Evolutionary conservation across 2,797 vertebrate species (phyloP).

Genomic region (Phoeniculus purpureus): DNA sequence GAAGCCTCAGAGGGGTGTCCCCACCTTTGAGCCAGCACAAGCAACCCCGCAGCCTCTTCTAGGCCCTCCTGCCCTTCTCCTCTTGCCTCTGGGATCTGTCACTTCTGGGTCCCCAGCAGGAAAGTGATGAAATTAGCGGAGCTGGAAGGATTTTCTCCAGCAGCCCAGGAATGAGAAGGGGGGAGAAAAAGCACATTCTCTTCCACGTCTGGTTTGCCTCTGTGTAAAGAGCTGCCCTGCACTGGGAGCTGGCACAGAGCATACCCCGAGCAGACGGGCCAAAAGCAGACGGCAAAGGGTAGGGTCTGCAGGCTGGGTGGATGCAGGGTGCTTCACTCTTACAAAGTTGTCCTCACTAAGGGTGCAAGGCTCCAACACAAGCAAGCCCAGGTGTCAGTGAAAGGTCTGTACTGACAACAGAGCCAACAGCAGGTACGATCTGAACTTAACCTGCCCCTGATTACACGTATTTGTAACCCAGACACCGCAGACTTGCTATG

Average conservation of each 20-base stretch:
- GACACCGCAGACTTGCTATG: background rate
- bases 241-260: background rate
- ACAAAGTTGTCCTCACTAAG: background rate
- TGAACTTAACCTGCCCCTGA: background rate
- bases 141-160: constrained; percentile 19
- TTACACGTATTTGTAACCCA: background rate
- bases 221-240: constrained; percentile 9
- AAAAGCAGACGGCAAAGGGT: background rate
- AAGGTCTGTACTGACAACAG: background rate
- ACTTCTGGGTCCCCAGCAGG: background rate
- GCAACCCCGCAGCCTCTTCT: background rate
- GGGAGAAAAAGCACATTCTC: background rate
- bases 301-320: background rate
- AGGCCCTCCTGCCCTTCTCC: background rate
- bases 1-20: background rate
- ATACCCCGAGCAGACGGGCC: background rate
- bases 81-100: background rate
- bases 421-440: background rate
- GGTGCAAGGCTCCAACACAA: background rate
- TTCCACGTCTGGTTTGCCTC: background rate
- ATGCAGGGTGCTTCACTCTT: background rate
- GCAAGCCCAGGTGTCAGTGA: background rate
- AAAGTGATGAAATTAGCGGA: constrained; percentile 5
- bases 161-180: background rate
- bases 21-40: background rate